Evolutionary conservation across 2,888 invertebrate species (phyloP).

Genomic region (Ennomos erosarius): DNA sequence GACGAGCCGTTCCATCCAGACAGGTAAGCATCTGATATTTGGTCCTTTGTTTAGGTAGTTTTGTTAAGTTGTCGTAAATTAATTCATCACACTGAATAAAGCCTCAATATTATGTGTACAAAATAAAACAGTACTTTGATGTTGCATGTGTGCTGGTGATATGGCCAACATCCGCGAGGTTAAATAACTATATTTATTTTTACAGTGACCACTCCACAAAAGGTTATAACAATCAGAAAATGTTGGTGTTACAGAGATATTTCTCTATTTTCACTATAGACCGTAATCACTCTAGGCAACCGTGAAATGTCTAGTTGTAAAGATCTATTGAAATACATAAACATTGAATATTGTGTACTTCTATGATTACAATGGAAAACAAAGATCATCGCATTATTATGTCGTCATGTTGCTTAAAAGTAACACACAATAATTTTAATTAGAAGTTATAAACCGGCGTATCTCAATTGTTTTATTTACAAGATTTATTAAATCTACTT

Average conservation of each 20-base stretch:
- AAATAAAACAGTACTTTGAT: slow-evolving; percentile 13
- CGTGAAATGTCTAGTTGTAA: slow-evolving; percentile 62
- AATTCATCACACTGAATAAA: slow-evolving; percentile 22
- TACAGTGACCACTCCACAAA: slow-evolving; percentile 83
- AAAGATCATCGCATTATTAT: slow-evolving; percentile 18
- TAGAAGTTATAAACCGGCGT: slow-evolving; percentile 16
- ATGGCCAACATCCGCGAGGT: slow-evolving; percentile 58
- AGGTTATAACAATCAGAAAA: slow-evolving; percentile 78
- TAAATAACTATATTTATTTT: slow-evolving; percentile 83
- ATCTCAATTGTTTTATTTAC: slow-evolving; percentile 5
- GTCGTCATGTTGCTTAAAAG: slow-evolving; percentile 18
- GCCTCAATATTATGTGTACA: slow-evolving; percentile 4
- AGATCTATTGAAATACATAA: slow-evolving; percentile 50
- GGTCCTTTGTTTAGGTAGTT: slow-evolving; percentile 11
- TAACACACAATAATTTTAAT: slow-evolving; percentile 12
- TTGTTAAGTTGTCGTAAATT: slow-evolving; percentile 26
- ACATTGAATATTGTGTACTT: slow-evolving; percentile 41
- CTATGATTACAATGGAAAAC: slow-evolving; percentile 25
- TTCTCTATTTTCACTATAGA: slow-evolving; percentile 78
- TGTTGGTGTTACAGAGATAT: slow-evolving; percentile 80
- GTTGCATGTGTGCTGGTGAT: slow-evolving; percentile 61
- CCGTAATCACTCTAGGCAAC: slow-evolving; percentile 74
- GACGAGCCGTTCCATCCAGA: slow-evolving; percentile 66
- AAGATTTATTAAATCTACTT: slow-evolving; percentile 8
- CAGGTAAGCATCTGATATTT: slow-evolving; percentile 53